These are phyloP conservation scores for Trichopoda pennipes DNA, from an alignment of 2,888 invertebrate genomes.

Conservation along the genomic window DNA sequence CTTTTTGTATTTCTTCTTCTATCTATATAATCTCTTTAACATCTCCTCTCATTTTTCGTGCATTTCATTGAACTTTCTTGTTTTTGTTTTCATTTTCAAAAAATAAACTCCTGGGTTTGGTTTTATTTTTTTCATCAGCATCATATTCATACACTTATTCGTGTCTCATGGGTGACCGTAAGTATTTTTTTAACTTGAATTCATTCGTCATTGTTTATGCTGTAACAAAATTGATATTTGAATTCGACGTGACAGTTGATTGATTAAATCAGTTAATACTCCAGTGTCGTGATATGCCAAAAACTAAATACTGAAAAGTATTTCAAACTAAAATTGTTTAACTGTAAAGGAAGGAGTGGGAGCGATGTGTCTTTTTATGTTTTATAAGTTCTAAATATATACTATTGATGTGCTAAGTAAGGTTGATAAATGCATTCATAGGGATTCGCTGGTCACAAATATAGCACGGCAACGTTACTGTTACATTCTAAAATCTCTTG, in stretches of 20 bases:
- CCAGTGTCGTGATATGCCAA: conserved; percentile 54
- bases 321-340: conserved; percentile 9
- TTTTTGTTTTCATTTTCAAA: neutral
- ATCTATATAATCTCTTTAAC: neutral
- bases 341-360: conserved; percentile 39
- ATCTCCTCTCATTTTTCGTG: neutral
- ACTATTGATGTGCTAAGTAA: no score
- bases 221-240: conserved; percentile 51
- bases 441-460: no score
- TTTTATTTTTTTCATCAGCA: neutral
- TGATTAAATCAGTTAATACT: conserved; percentile 61
- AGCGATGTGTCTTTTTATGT: conserved; percentile 28
- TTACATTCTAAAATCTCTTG: no score
- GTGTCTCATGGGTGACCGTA: conserved; percentile 53
- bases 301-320: neutral
- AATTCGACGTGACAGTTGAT: conserved; percentile 63
- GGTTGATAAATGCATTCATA: no score
- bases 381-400: neutral
- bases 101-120: conserved; percentile 37
- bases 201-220: conserved; percentile 65
- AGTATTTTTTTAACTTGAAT: conserved; percentile 36
- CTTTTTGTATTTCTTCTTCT: neutral
- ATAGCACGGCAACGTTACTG: no score
- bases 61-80: conserved; percentile 16
- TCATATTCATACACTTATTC: neutral